These are phyloP conservation scores for Euzetes globulus DNA, from an alignment of 2,888 invertebrate genomes.

Conservation along the genomic window DNA sequence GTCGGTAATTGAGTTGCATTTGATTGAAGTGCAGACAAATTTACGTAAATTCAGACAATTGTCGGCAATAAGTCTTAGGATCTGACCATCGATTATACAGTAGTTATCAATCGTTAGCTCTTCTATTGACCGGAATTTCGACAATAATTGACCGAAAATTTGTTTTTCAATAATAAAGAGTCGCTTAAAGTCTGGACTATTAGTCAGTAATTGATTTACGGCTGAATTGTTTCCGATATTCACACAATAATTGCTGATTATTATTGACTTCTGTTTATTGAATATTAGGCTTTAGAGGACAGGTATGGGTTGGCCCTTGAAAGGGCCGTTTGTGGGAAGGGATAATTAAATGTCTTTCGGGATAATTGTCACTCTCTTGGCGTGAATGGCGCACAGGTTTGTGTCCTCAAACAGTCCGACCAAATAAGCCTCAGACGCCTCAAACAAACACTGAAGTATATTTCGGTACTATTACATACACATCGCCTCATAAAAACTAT, in stretches of 20 bases:
- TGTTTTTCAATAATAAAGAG: not conserved
- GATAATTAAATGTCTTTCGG: too few relatives aligned
- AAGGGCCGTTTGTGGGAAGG: too few relatives aligned
- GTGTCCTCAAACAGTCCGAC: too few relatives aligned
- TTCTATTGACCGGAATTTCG: not conserved
- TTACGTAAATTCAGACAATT: not conserved
- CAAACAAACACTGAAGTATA: too few relatives aligned
- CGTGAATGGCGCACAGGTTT: too few relatives aligned
- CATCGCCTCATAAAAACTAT: too few relatives aligned
- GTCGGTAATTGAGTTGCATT: not conserved
- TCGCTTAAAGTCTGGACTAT: not conserved
- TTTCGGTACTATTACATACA: too few relatives aligned
- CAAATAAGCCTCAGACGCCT: too few relatives aligned
- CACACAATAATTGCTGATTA: not conserved
- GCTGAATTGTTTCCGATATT: not conserved
- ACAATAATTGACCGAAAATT: not conserved
- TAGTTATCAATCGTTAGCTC: not conserved
- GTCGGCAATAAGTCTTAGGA: not conserved
- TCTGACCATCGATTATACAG: slow-evolving; percentile 11
- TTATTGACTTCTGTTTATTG: not conserved
- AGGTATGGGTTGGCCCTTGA: too few relatives aligned
- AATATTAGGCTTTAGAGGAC: too few relatives aligned
- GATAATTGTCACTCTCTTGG: too few relatives aligned
- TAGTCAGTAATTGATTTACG: not conserved
- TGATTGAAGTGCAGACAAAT: slow-evolving; percentile 10